Evolutionary conservation across 2,113 vertebrate genomes (phyloP).

Genomic region (Sylvietta virens): DNA sequence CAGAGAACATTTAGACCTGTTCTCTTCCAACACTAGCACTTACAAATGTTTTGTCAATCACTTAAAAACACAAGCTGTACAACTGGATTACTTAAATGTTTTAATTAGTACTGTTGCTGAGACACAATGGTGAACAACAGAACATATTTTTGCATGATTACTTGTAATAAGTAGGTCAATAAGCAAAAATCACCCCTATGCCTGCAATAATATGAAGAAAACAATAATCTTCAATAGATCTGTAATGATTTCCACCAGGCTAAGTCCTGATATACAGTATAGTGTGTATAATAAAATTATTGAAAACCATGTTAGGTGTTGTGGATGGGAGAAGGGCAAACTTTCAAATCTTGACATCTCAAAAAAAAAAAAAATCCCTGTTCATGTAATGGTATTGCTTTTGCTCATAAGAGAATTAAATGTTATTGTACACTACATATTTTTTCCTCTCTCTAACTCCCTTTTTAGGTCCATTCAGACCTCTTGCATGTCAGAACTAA

Average conservation of each 20-base stretch:
- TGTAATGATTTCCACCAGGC: background rate
- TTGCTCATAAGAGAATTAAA: background rate
- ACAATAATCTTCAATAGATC: background rate
- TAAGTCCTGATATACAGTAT: background rate
- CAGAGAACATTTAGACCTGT: background rate
- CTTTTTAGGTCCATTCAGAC: background rate
- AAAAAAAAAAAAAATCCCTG: background rate
- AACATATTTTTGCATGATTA: background rate
- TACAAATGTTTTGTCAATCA: background rate
- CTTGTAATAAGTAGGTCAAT: background rate
- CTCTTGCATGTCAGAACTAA: accelerated
- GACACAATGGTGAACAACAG: background rate
- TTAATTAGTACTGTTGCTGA: background rate
- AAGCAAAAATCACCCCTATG: background rate
- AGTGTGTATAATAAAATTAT: background rate
- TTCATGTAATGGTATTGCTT: background rate
- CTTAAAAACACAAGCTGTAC: background rate
- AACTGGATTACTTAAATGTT: background rate
- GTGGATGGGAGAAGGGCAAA: background rate
- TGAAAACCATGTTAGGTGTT: background rate
- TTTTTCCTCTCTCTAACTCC: background rate
- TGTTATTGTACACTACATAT: background rate
- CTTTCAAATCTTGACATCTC: background rate
- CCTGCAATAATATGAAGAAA: background rate
- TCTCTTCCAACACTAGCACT: background rate